Base-by-base conservation (phyloP, 2,888 invertebrate species). In the Rotaria magnacalcarata region DNA sequence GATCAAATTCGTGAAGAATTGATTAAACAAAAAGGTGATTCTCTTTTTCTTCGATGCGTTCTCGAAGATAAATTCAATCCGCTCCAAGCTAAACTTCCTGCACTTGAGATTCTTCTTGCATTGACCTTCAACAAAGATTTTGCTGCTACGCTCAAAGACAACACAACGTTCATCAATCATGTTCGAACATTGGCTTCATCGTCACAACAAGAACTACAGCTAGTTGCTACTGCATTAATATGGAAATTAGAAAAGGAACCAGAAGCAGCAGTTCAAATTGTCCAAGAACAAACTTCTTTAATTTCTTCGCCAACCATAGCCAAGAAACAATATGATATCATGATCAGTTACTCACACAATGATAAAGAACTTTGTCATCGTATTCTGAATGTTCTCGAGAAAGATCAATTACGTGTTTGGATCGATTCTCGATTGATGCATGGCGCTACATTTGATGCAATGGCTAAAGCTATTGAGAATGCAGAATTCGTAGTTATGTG, bases 231-330 rank as follows among this genome's bases (percentile, higher is more conserved):
- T 41, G 43, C 74, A 74, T 21, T 74, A 5, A 34, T 74, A 1
- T 74, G 74, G 74, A 74, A 74, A 74, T 41, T 74, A 21, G 74
- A 74, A 74, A 74, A 74, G 41, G 74, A 74, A 24, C 14, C 58
- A 8, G 74, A 43, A 34, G 34, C 14, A 67, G 4, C 27, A 8
- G 34, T 34, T 0, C n/a, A 60, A 7, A 27, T 1, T 41, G n/a
- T 43, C 4, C 41, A 34, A 74, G 41, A 34, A 19, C 27, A 34
- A 41, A 7, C 74, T 27, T 19, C 14, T 34, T 1, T 19, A 34
- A 34, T 11, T 0, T 41, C 34, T 74, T 14, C 34, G 41, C 3
- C 19, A 2, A 19, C 19, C 6, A 74, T 27, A 11, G 2, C 3
- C 41, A 74, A 41, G 6, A 41, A 41, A 21, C 34, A 74, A 21